phyloP scores from a whole-genome alignment of 53 echinoderm and acorn worm species.

The Patiria pectinifera region DNA sequence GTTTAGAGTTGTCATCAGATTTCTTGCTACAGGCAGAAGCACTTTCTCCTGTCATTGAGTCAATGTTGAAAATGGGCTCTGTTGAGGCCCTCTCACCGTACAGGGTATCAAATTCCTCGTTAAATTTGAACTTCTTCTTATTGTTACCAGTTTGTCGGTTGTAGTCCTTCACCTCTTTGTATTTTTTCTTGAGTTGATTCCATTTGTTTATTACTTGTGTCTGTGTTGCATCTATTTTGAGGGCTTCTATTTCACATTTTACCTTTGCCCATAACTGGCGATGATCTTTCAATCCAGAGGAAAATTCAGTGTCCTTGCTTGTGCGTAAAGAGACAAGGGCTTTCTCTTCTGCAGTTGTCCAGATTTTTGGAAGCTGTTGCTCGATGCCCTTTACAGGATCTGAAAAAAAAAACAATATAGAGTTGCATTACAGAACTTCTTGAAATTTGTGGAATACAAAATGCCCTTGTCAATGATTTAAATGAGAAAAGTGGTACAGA shows the following conservation, averaged over 20 bases:
- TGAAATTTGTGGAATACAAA: no score
- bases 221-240: background rate
- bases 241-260: background rate
- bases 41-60: conserved; percentile 6
- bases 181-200: background rate
- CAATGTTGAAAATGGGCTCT: background rate
- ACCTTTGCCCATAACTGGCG: background rate
- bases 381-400: no score
- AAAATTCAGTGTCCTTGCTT: background rate
- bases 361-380: background rate
- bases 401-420: no score
- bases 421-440: no score
- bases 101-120: background rate
- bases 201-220: conserved; percentile 1
- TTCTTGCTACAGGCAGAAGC: background rate
- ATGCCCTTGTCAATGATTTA: no score
- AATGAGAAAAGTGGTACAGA: no score
- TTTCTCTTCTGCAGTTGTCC: background rate
- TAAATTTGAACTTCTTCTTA: background rate
- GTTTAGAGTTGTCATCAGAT: no score
- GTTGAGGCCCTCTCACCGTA: background rate
- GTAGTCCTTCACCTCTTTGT: conserved; percentile 1
- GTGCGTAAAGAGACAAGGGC: background rate
- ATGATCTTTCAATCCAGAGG: background rate
- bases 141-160: background rate